Base-by-base conservation (phyloP, 1,140 invertebrate species). In the Calephelis virginiensis region DNA sequence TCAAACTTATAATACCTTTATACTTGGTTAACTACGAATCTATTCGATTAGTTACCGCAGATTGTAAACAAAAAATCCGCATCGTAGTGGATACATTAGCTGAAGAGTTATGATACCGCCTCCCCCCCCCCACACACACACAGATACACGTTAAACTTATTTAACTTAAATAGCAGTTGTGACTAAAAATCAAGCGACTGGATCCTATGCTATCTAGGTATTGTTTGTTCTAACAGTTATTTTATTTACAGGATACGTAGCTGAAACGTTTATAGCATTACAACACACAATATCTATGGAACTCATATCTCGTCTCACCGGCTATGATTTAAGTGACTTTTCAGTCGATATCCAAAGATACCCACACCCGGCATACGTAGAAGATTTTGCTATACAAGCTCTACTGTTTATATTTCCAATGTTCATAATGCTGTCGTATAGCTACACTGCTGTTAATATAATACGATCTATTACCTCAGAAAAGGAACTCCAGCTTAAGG, bases 391-490 rank as follows among this genome's bases (percentile, higher is more conserved):
- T 47, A 77, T 95, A 12, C 90, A 93, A 66, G 93, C 93, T 7
- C 77, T 95, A 38, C 92, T 94, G 71, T 86, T 92, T 40, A 93
- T 96, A 73, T 93, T 97, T 60, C 94, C 95, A 0, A 85, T 96
- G 49, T 94, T 98, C 56, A 93, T 97, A 59, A 92, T 97, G 87
- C 80, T 97, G 0, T 96, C 95, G 76, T 96, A 96, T 76, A 93
- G 95, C 38, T 95, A 96, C 81, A 94, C 96, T 0, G 94, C 94
- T 61, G 94, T 96, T 13, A 96, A 96, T 80, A 95, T 96, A 61
- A 94, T 96, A 12, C 96, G 92, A 77, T 86, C 85, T 14, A 91
- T 94, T 40, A 93, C 94, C 2, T 78, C 86, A 0, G 94, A 95
- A 78, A 94, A 94, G 77, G 94, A 94, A 82, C 91, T 92, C 61